Conservation (phyloP, 2,113 vertebrate genomes). For the Notarius lentiginosus region DNA sequence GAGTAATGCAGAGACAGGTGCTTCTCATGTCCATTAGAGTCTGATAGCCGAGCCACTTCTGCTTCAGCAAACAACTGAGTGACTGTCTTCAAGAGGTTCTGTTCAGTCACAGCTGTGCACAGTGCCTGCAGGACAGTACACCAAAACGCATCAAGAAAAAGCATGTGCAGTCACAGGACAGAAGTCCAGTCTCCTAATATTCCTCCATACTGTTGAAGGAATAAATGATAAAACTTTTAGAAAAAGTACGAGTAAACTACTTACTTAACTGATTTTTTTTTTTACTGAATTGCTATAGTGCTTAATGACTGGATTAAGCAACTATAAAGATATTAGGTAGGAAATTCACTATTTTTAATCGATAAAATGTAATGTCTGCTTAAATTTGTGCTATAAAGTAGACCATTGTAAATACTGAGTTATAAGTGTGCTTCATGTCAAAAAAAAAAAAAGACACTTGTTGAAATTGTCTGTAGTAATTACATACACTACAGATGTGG, state of each 20-base stretch:
- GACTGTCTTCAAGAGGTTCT: slow-evolving; percentile 86
- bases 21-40: slow-evolving; percentile 53
- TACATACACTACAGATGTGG: background rate
- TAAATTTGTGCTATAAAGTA: background rate
- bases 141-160: slow-evolving; percentile 36
- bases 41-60: slow-evolving; percentile 65
- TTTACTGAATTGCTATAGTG: background rate
- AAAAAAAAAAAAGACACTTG: background rate
- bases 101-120: slow-evolving; percentile 83
- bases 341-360: background rate
- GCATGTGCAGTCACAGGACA: slow-evolving; percentile 38
- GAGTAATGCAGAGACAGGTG: slow-evolving; percentile 43
- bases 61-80: slow-evolving; percentile 86
- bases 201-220: background rate
- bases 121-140: slow-evolving; percentile 71
- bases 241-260: background rate
- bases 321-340: background rate
- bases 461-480: background rate
- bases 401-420: background rate
- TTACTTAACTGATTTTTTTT: background rate
- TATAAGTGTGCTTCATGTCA: background rate
- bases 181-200: slow-evolving; percentile 15
- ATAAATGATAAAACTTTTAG: background rate
- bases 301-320: background rate
- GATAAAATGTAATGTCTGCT: background rate